These are phyloP conservation scores for Drosophila mayaguana DNA, from an alignment of 2,888 invertebrate genomes.

Conservation along the genomic window DNA sequence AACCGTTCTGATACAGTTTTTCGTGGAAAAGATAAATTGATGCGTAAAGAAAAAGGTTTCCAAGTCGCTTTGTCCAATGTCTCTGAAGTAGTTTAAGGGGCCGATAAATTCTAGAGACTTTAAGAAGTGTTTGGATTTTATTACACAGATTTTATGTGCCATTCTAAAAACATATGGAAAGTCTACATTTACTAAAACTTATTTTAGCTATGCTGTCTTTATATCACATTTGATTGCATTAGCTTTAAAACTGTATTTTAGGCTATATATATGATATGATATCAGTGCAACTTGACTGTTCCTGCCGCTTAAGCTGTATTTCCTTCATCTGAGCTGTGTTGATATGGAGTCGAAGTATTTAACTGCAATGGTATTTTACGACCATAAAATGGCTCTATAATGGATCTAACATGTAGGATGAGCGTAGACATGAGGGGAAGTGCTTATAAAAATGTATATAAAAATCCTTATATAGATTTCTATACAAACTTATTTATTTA, in stretches of 20 bases:
- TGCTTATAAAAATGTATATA: too few relatives aligned
- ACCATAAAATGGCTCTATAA: too few relatives aligned
- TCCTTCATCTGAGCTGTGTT: too few relatives aligned
- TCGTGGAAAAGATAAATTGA: conserved; percentile 1
- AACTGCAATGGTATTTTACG: background rate
- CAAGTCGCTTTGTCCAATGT: conserved; percentile 1
- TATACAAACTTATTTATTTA: too few relatives aligned
- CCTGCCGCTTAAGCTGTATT: background rate
- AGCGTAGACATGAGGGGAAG: too few relatives aligned
- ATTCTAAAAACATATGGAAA: background rate
- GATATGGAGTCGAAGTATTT: background rate
- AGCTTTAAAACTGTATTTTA: background rate
- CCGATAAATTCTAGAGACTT: background rate
- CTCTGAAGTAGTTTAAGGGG: background rate
- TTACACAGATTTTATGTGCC: background rate
- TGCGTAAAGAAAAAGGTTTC: background rate
- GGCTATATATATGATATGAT: background rate
- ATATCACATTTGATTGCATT: background rate
- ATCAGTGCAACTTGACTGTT: too few relatives aligned
- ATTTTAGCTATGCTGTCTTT: background rate
- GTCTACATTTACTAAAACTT: background rate
- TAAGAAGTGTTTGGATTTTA: background rate
- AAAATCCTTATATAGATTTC: background rate
- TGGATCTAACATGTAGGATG: too few relatives aligned
- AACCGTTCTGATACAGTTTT: conserved; percentile 26